Conservation (phyloP, 2,888 invertebrate species). For the Actias luna region DNA sequence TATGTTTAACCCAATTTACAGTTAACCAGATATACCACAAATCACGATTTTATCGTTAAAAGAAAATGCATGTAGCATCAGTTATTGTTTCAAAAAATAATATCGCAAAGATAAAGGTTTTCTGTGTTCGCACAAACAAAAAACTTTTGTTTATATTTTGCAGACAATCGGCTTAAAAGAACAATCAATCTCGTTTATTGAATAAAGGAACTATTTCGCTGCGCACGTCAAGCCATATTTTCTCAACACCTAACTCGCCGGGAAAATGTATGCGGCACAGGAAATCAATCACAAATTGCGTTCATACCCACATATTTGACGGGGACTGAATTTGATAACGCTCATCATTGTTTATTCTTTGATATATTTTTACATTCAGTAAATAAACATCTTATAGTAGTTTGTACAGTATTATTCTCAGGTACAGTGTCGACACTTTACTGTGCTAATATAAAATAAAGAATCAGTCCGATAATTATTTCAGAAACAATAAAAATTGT, state of each 20-base stretch:
- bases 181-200: slow-evolving; percentile 36
- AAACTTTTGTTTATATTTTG: neutral
- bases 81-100: neutral
- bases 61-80: neutral
- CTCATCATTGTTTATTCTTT: slow-evolving; percentile 28
- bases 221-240: slow-evolving; percentile 30
- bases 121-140: neutral
- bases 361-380: neutral
- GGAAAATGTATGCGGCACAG: slow-evolving; percentile 46
- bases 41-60: neutral
- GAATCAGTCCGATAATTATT: slow-evolving; percentile 46
- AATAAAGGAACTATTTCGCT: slow-evolving; percentile 39
- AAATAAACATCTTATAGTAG: neutral
- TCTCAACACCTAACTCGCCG: slow-evolving; percentile 35
- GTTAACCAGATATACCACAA: no score
- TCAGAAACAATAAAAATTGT: slow-evolving; percentile 46
- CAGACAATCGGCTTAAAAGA: slow-evolving; percentile 4
- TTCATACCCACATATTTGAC: slow-evolving; percentile 50
- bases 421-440: no score
- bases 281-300: slow-evolving; percentile 67
- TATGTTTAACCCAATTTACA: no score
- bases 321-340: slow-evolving; percentile 56
- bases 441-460: neutral
- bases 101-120: neutral
- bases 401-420: no score